A percentile compares a stretch with the other conserved stretches of the same genome.
Conservation (phyloP, 2,888 invertebrate genomes). For the Eueremaeus valkanovi region DNA sequence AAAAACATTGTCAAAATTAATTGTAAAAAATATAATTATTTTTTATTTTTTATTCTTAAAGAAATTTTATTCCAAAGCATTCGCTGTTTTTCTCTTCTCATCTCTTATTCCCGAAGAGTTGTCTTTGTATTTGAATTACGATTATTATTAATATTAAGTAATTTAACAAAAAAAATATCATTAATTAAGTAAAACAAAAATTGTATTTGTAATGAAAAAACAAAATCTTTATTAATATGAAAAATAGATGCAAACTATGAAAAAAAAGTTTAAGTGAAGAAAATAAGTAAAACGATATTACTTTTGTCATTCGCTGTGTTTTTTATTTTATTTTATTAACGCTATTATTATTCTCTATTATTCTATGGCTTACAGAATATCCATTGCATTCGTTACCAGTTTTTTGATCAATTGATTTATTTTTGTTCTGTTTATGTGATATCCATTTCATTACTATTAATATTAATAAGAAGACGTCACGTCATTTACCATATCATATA, state of each 20-base stretch:
- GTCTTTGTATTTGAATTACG: background rate
- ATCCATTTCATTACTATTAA: constrained; percentile 28
- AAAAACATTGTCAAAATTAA: constrained; percentile 26
- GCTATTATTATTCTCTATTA: background rate
- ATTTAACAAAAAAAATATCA: background rate
- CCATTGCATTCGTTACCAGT: background rate
- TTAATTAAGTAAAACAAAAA: constrained; percentile 4
- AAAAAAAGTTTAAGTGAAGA: background rate
- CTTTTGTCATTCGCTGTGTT: background rate
- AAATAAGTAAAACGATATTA: background rate
- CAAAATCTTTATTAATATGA: constrained; percentile 10
- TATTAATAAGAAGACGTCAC: constrained; percentile 29
- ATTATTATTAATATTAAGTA: background rate
- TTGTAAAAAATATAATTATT: constrained; percentile 13
- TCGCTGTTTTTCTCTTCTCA: constrained; percentile 6
- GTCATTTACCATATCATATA: constrained; percentile 19
- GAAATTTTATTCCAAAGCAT: background rate
- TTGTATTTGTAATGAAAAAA: constrained; percentile 33
- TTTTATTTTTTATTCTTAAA: background rate
- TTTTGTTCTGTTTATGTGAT: constrained; percentile 23
- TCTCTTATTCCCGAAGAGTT: no score
- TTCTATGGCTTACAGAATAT: background rate
- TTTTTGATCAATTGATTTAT: constrained; percentile 33
- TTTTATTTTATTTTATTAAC: background rate
- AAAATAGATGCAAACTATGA: background rate